Percentiles rank a stretch among this genome's conserved stretches.
phyloP scores from a whole-genome alignment of 2,888 invertebrate genomes.

The Calliopum simillimum region DNA sequence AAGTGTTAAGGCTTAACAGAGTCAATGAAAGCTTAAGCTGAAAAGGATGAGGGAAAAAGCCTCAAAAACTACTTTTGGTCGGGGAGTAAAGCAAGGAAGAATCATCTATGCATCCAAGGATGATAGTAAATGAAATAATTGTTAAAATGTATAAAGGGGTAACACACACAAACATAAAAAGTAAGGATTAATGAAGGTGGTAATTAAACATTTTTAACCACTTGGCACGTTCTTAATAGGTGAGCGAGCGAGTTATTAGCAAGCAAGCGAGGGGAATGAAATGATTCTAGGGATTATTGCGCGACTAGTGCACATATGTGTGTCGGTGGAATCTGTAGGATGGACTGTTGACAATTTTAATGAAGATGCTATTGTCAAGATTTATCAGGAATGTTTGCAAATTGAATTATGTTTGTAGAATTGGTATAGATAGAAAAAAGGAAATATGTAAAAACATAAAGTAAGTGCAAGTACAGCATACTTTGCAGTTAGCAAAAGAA shows the following conservation, averaged over 20 bases:
- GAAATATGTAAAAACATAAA: too few species aligned
- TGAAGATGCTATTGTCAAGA: slow-evolving; percentile 2
- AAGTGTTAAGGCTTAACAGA: slow-evolving; percentile 24
- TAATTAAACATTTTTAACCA: slow-evolving; percentile 33
- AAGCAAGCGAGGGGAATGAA: neutral
- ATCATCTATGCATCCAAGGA: neutral
- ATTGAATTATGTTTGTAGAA: too few species aligned
- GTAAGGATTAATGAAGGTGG: slow-evolving; percentile 33
- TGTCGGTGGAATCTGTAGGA: neutral
- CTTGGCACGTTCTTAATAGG: slow-evolving; percentile 32
- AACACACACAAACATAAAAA: slow-evolving; percentile 11
- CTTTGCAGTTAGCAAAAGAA: too few species aligned
- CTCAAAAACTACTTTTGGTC: neutral
- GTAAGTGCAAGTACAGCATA: too few species aligned
- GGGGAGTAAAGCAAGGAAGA: too few species aligned
- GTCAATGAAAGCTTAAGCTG: neutral
- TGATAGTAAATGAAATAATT: slow-evolving; percentile 23
- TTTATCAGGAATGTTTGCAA: too few species aligned
- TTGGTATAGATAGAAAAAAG: too few species aligned
- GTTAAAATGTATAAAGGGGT: neutral
- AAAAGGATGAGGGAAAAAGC: neutral
- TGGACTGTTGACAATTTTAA: slow-evolving; percentile 27
- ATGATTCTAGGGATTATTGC: neutral
- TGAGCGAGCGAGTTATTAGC: slow-evolving; percentile 27
- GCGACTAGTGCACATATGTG: neutral